phyloP scores from a whole-genome alignment of 2,797 vertebrate species.

The Parambassis ranga region DNA sequence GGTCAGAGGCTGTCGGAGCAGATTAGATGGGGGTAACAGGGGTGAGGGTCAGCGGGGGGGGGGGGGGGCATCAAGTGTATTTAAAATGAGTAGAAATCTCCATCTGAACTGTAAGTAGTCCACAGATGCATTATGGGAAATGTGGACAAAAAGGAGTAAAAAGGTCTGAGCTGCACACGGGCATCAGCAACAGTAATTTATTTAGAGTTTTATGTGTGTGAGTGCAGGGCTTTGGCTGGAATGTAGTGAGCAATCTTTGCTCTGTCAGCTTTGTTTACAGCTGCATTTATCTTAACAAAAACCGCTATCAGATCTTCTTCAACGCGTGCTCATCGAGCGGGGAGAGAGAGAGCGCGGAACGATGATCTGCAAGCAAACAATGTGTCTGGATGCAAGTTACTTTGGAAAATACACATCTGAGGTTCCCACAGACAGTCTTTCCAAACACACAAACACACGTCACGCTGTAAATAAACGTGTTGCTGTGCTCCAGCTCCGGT shows the following conservation, averaged over 20 bases:
- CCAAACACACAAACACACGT: conserved; percentile 29
- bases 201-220: no score
- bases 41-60: conserved; percentile 18
- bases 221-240: conserved; percentile 22
- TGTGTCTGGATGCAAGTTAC: conserved; percentile 11
- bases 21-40: conserved; percentile 46
- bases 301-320: conserved; percentile 41
- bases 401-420: conserved; percentile 39
- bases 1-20: conserved; percentile 45
- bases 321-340: neutral
- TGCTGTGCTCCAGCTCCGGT: conserved; percentile 20
- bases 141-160: no score
- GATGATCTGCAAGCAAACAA: conserved; percentile 38
- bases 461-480: conserved; percentile 36
- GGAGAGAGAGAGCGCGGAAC: neutral
- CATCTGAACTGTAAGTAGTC: no score
- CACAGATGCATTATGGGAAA: no score
- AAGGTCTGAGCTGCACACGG: no score
- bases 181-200: no score
- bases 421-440: conserved; percentile 33
- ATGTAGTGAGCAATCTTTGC: conserved; percentile 31
- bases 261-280: conserved; percentile 52
- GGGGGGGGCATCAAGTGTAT: no score
- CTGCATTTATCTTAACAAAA: conserved; percentile 41
- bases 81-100: no score